Evolutionary conservation across 2,888 invertebrate species (phyloP).

Genomic region (Pollenia griseotomentosa): DNA sequence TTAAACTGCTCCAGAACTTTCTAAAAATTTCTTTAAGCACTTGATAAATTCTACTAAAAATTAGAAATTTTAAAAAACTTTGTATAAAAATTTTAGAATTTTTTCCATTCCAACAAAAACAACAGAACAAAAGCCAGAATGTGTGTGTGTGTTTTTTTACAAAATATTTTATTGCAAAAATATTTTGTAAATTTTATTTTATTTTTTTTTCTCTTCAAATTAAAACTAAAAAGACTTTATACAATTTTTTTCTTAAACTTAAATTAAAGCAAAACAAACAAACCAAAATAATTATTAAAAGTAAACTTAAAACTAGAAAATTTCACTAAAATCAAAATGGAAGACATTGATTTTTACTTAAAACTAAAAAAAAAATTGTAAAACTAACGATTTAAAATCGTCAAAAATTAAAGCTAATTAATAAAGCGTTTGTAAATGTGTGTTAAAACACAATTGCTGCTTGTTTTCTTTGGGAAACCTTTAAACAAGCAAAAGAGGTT

Average conservation of each 20-base stretch:
- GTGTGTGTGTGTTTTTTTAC: slow-evolving; percentile 33
- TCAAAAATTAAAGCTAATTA: slow-evolving; percentile 39
- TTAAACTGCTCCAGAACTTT: too few relatives aligned
- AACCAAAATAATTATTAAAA: slow-evolving; percentile 49
- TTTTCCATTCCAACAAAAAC: too few relatives aligned
- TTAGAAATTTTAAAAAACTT: too few relatives aligned
- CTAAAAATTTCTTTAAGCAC: too few relatives aligned
- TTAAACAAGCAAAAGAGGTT: slow-evolving; percentile 15
- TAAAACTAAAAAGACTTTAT: slow-evolving; percentile 9
- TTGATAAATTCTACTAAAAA: too few relatives aligned
- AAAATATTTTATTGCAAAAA: slow-evolving; percentile 54
- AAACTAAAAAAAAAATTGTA: slow-evolving; percentile 9
- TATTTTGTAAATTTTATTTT: slow-evolving; percentile 55
- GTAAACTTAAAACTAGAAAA: slow-evolving; percentile 36
- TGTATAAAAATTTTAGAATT: too few relatives aligned
- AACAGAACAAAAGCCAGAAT: neutral
- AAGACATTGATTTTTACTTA: slow-evolving; percentile 57
- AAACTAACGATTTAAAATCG: slow-evolving; percentile 38
- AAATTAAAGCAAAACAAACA: slow-evolving; percentile 70
- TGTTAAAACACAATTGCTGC: slow-evolving; percentile 36
- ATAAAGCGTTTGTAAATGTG: slow-evolving; percentile 27
- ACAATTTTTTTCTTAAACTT: neutral
- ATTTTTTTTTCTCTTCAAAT: neutral
- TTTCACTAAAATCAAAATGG: slow-evolving; percentile 46
- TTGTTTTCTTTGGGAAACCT: neutral